Evolutionary conservation across 92 coral and sea anemone species (phyloP), one percentile per base, ranked within the genome.

Genomic region (Meandrina meandrites): DNA sequence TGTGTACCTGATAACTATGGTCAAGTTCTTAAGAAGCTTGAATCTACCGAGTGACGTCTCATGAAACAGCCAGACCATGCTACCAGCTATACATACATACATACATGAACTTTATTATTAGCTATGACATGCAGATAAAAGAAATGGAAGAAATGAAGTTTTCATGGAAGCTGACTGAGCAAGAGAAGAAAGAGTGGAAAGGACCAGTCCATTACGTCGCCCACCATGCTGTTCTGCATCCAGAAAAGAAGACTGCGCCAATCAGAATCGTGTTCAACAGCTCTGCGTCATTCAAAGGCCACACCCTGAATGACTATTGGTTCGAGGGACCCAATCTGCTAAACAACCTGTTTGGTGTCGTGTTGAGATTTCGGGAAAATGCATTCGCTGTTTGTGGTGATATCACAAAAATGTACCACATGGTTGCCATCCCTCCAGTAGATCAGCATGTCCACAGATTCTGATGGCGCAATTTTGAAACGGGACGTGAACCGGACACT

Each of bases 191-290:
- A 19, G 76, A 64, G 12, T 88, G 86, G 75, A 83, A 60, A 14
- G 77, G 77, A 30, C 91, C 86, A 15, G 79, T 58, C 64, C 69
- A 88, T 8, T 88, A 40, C 6, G 45, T 40, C 45, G 45, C 45
- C 6, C 45, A 91, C 32, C 90, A 92, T 56, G 94, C 87, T 0
- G 80, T 92, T 11, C 54, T 86, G 27, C 88, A 84, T 8, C 90
- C 94, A 53, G 89, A 89, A 13, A 92, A 92, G 82, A 92, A 86
- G 30, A 75, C 81, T 67, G 82, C 90, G 0, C 92, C 92, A 27
- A 72, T 92, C 31, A 47, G 92, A 28, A 89, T 92, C 15, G 92
- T 92, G 21, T 92, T 92, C n/a, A 92, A 89, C 81, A 89, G 89
- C 77, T 92, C 90, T 13, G 90, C 93, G 11, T 32, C 91, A 16